Evolutionary conservation across 2,113 vertebrate species (phyloP), one percentile per base, ranked within the genome.

Genomic region (Cranoglanis bouderius): DNA sequence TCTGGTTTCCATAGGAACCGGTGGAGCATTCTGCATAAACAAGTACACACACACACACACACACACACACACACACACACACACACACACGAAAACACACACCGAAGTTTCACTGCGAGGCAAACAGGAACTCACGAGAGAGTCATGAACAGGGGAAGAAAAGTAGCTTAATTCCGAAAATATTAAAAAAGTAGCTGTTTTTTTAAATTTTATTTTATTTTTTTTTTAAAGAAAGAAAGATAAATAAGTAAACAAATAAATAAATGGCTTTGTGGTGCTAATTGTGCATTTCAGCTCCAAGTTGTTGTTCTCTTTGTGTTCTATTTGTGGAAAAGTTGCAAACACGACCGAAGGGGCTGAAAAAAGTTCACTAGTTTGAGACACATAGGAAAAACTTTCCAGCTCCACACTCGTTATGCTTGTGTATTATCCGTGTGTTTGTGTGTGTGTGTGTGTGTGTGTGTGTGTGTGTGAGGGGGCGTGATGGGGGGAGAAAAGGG

Each of bases 1-100:
- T 85, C 75, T 61, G 55, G 91, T 90, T 90, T 65, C 90, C 89
- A 91, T 88, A 84, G 89, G 88, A 89, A 91, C 90, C 82, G 18
- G 51, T 84, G 13, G 75, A 85, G 88, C 51, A 38, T 87, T 82
- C 74, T 38, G 57, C 46, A 40, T 89, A 87, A 87, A 89, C 85
- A 88, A 51, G 63, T 26, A 18, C 13, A 51, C 75, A 78, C 7
- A 51, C n/a, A 51, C 38, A 83, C 75, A 80, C 21, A 57, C 85
- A 78, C 72, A 87, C 55, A 89, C 78, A 35, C 2, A 78, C 24
- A 57, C 32, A 88, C 55, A 84, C 61, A 82, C 75, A 80, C 13
- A 59, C 85, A 78, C 72, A 87, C 55, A 89, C 80, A 35, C 0
- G 43, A 46, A 46, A 38, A 43, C 84, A 85, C 65, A 86, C 72